These are phyloP conservation scores for Physeter macrocephalus DNA, from an alignment of 2,113 vertebrate species.

Conservation along the genomic window DNA sequence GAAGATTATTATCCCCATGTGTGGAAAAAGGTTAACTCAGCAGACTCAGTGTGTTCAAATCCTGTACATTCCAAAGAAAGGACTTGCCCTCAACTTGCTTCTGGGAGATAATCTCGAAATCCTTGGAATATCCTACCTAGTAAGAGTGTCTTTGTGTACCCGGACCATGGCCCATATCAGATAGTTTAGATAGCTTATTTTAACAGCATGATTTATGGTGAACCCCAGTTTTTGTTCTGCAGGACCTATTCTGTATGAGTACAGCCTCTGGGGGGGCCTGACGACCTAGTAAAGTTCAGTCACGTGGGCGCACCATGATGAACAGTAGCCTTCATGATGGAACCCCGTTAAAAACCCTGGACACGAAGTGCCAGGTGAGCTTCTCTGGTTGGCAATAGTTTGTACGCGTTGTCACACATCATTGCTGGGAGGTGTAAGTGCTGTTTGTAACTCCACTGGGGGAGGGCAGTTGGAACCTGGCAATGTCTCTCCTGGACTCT, in stretches of 20 bases:
- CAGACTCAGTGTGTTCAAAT: neutral
- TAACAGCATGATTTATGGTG: neutral
- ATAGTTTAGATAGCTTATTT: neutral
- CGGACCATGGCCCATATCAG: neutral
- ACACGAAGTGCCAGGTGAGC: neutral
- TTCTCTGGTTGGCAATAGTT: neutral
- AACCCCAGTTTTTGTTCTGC: neutral
- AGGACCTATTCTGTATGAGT: neutral
- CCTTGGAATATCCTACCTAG: neutral
- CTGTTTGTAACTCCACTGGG: neutral
- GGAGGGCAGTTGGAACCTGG: neutral
- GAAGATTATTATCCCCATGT: neutral
- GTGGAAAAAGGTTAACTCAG: neutral
- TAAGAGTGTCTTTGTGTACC: neutral
- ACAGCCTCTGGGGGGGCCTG: neutral
- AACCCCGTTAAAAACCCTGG: neutral
- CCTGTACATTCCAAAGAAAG: neutral
- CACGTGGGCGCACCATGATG: neutral
- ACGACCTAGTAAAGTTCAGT: neutral
- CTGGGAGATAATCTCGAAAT: neutral
- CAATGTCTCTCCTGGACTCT: neutral
- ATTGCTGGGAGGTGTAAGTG: neutral
- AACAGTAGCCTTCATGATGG: neutral
- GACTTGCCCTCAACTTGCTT: neutral
- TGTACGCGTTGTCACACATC: neutral